Base-by-base conservation (phyloP, 2,797 vertebrate genomes). In the Anabas testudineus region DNA sequence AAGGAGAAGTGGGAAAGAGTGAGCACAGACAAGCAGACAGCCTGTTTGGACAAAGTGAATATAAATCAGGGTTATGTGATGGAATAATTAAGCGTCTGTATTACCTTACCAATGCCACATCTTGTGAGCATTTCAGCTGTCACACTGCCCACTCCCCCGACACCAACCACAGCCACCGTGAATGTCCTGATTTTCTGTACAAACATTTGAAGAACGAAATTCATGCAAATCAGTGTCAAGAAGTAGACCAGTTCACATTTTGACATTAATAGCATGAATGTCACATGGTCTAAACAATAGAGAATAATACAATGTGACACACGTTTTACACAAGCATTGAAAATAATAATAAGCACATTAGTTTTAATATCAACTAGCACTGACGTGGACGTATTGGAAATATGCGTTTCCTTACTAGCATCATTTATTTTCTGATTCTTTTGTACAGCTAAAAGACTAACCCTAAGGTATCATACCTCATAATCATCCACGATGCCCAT, bases 71-170 rank as follows among this genome's bases (percentile, higher is more conserved):
- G 7, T 4, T 19, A 57, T 22, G 2, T 19, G 58, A 49, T 10
- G 3, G 37, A 59, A 46, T 13, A 53, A 65, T 26, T 30, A 48
- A 74, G 56, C 0, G 53, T 30, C 81, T 87, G 41, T 68, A 96
- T 99, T 99, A 99, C 98, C 98, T 99, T 99, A 95, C 98, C 98
- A 92, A 99, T 97, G 94, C 98, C 98, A 97, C 98, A 99, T 86
- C 98, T 95, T 81, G 97, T 98, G 87, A 99, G 89, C 98, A 99
- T 99, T 94, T 99, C 98, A 71, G 98, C 97, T 43, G 98, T 99
- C 71, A 99, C 97, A 4, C 98, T 99, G 71, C 98, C 98, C 70
- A 99, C 96, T 6, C 98, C 98, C 13, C 98, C 98, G 43, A 99
- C 96, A 73, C 98, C 98, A 43, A 99, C 96, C 34, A 99, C 93